Conservation (phyloP, 1,140 invertebrate genomes). For the Drosophila oshimai region DNA sequence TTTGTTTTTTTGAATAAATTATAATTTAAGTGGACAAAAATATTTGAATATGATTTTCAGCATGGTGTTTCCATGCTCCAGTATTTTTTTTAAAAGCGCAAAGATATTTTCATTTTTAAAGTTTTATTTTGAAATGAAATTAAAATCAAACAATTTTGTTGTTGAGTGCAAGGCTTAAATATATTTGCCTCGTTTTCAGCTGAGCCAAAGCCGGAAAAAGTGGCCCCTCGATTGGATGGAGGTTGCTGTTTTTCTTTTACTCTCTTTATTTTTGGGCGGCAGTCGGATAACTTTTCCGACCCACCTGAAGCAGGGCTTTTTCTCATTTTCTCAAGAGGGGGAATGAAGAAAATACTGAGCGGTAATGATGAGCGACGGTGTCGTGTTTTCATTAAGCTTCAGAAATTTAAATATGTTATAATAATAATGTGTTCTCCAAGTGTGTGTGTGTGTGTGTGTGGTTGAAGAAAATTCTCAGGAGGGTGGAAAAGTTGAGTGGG, state of each 20-base stretch:
- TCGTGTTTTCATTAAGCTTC: constrained; percentile 74
- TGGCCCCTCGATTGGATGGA: constrained; percentile 11
- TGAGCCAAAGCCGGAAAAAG: constrained; percentile 7
- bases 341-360: constrained; percentile 13
- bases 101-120: too few relatives aligned
- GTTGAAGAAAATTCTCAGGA: constrained; percentile 27
- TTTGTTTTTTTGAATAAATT: too few relatives aligned
- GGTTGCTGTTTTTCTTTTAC: not conserved
- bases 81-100: too few relatives aligned
- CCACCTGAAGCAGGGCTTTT: not conserved
- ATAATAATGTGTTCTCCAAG: constrained; percentile 55
- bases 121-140: too few relatives aligned
- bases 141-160: too few relatives aligned
- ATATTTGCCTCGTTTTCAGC: constrained; percentile 15
- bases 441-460: constrained; percentile 13
- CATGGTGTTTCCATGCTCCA: too few relatives aligned
- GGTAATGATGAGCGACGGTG: constrained; percentile 75
- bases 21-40: too few relatives aligned
- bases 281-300: constrained; percentile 24
- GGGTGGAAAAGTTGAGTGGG: not conserved
- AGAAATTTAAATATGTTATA: constrained; percentile 69
- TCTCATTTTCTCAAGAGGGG: not conserved
- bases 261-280: not conserved
- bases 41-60: too few relatives aligned
- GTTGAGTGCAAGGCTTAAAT: not conserved